phyloP scores from a whole-genome alignment of 2,888 invertebrate species.

The Automeris io region DNA sequence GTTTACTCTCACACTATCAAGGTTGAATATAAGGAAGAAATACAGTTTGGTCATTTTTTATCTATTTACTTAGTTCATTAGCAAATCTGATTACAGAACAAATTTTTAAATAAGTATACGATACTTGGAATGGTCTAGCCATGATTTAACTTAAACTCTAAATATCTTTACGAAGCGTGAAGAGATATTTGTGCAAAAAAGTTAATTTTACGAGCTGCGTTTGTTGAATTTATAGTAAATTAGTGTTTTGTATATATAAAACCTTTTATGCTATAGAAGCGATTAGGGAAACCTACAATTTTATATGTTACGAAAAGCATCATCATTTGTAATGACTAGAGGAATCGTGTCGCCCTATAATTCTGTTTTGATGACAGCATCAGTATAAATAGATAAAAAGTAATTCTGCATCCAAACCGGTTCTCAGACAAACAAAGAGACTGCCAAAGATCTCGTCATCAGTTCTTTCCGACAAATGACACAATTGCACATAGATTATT shows the following conservation, averaged over 20 bases:
- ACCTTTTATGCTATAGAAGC: too few species aligned
- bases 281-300: not conserved
- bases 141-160: too few species aligned
- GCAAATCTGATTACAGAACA: too few species aligned
- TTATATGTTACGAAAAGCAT: not conserved
- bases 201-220: too few species aligned
- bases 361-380: constrained; percentile 6
- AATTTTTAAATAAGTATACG: too few species aligned
- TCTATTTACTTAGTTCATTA: not conserved
- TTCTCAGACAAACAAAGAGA: constrained; percentile 1
- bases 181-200: too few species aligned
- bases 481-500: not conserved
- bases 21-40: too few species aligned
- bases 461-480: constrained; percentile 11
- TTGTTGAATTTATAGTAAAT: too few species aligned
- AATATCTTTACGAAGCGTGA: too few species aligned
- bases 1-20: not conserved
- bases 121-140: too few species aligned
- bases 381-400: constrained; percentile 5
- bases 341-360: not conserved
- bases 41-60: not conserved
- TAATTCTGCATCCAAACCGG: constrained; percentile 10
- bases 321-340: constrained; percentile 1
- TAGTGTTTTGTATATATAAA: too few species aligned
- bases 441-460: constrained; percentile 22